Evolutionary conservation across 1,140 invertebrate genomes (phyloP), one percentile per base, ranked within the genome.

Genomic region (Calycopis cecrops): DNA sequence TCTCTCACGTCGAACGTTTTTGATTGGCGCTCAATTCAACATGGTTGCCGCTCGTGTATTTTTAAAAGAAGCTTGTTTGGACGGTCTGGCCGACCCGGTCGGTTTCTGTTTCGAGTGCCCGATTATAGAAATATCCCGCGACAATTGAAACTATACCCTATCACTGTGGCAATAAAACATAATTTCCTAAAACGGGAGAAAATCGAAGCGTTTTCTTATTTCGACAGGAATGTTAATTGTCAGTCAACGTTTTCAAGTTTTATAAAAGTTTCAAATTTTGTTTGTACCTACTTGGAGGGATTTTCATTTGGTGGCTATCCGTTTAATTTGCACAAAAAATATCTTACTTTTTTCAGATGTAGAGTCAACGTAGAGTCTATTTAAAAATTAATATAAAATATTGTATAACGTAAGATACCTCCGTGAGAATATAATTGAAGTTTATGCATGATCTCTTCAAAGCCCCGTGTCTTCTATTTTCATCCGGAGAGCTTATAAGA

Each of bases 31-130:
- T 50, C 51, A 21, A 52, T 49, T 54, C 75, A 82, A 85, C 67
- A 85, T 85, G 82, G 82, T 73, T 71, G 75, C 76, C 67, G 72
- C 67, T 2, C 61, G 67, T 61, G 70, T 76, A 71, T 77, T 76
- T 79, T 69, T 76, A 76, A 76, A 79, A 69, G 70, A 58, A 60
- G 68, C 21, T 28, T 28, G 21, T 28, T 28, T 28, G 21, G 59
- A 57, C 60, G 68, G 69, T 69, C 58, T 51, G 63, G 57, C 57
- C 55, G 62, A 67, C 67, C 60, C 56, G 62, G 61, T 63, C 63
- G 60, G 62, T 65, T 65, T 54, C 54, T 51, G 62, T 65, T 65
- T 54, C 54, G 53, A 63, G 64, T 53, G 55, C 49, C 54, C 62
- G 60, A 55, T 64, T 65, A 58, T 44, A 49, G 53, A 18, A 14